Evolutionary conservation across 1,140 invertebrate genomes (phyloP), one percentile per base, ranked within the genome.

Genomic region (Druon quercuslanigerum): DNA sequence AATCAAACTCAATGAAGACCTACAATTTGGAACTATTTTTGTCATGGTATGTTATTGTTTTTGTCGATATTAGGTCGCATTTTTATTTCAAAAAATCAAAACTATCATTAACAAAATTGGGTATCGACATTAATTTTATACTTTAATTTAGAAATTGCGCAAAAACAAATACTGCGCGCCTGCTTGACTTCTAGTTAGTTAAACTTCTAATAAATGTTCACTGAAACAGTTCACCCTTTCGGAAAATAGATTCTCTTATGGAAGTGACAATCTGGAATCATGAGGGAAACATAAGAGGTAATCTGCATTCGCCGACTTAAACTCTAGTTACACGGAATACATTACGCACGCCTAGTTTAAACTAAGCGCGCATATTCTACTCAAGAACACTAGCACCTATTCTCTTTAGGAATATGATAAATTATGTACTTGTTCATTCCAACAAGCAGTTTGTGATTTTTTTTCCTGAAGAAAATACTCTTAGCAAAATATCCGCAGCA

Each of bases 291-390:
- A 33, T n/a, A 13, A 20, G 40, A 25, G 60, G 40, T 33, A 66
- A 66, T 66, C 33, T 40, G n/a, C 33, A 40, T 66, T 66, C 25
- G 25, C 25, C 14, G 46, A 33, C 25, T 66, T 40, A n/a, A 40
- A 66, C 40, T 66, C 60, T 66, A 13, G 60, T 66, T 40, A 66
- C 25, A 66, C 40, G 60, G 46, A 66, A 66, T 66, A 66, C 20
- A 12, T 11, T 56, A 56, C 40, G 40, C 33, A 66, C 40, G 14
- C 60, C n/a, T 66, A 66, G 25, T 46, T 9, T 66, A 16, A 66
- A n/a, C 2, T 46, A 66, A 66, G 4, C 33, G 16, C 2, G 6
- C 46, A 66, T 33, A 66, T 40, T 66, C n/a, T n/a, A 66, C n/a
- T 17, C 57, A 60, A 14, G 57, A 14, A 60, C 57, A 33, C 60